A percentile compares a stretch with the other conserved stretches of the same genome.
Conservation (phyloP, 2,797 vertebrate genomes). For the Loris lydekkerianus region DNA sequence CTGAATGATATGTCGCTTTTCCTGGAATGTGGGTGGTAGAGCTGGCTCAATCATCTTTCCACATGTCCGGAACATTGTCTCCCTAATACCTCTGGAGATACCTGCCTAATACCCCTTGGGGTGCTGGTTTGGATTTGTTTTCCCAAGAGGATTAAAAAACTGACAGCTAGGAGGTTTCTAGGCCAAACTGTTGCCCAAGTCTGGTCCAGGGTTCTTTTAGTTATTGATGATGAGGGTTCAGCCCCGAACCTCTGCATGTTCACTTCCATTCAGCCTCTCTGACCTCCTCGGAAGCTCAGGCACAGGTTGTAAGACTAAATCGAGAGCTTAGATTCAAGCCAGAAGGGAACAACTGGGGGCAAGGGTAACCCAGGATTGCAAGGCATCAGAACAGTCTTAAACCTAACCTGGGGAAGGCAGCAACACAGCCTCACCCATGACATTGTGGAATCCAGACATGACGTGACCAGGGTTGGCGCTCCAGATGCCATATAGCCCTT, state of each 20-base stretch:
- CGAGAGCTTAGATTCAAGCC: neutral
- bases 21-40: constrained; percentile 34
- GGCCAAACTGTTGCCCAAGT: neutral
- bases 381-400: neutral
- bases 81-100: constrained; percentile 23
- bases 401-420: neutral
- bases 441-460: neutral
- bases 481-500: neutral
- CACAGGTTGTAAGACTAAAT: neutral
- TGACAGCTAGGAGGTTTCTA: neutral
- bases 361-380: neutral
- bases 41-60: constrained; percentile 25
- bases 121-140: constrained; percentile 36
- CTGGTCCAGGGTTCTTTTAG: neutral
- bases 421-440: neutral
- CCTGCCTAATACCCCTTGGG: neutral
- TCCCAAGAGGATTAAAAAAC: neutral
- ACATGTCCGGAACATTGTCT: neutral
- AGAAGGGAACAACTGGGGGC: neutral
- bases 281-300: neutral
- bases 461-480: fast-evolving
- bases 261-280: neutral
- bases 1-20: constrained; percentile 45
- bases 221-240: neutral
- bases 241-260: neutral